Conservation (phyloP, 2,797 vertebrate species). For the Eurystomus glaucurus region DNA sequence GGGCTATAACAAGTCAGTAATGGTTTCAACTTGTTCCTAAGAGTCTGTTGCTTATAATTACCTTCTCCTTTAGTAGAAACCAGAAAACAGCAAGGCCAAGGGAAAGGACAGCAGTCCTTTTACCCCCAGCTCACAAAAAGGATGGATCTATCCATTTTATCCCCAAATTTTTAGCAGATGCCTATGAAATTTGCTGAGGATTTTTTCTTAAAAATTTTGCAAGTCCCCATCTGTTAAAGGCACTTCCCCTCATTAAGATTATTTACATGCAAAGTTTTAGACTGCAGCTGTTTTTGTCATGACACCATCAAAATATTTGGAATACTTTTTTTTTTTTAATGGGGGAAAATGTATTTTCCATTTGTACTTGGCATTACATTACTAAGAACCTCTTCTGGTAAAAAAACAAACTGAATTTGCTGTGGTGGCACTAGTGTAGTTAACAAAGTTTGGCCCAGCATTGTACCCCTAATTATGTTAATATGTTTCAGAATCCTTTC, state of each 20-base stretch:
- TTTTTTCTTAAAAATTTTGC: conserved; percentile 19
- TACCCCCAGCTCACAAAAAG: background rate
- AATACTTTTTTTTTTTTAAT: background rate
- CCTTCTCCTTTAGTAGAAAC: background rate
- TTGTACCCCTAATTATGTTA: conserved; percentile 19
- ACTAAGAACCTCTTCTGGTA: conserved; percentile 32
- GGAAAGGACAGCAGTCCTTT: background rate
- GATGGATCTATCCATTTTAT: background rate
- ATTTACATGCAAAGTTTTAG: conserved; percentile 58
- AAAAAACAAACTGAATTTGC: conserved; percentile 44
- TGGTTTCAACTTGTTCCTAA: conserved; percentile 27
- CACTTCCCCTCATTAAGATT: conserved; percentile 51
- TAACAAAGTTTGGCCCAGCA: background rate
- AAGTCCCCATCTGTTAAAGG: conserved; percentile 42
- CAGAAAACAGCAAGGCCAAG: background rate
- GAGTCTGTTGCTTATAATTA: background rate
- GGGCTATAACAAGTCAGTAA: background rate
- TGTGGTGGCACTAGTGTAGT: conserved; percentile 9
- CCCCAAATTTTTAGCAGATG: background rate
- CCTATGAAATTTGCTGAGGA: background rate
- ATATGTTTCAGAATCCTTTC: conserved; percentile 40
- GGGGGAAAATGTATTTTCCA: conserved; percentile 56
- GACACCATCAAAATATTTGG: conserved; percentile 63
- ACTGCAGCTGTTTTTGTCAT: conserved; percentile 62
- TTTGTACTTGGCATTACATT: conserved; percentile 40